These are phyloP conservation scores for Drosophila hydei DNA, from an alignment of 1,140 invertebrate genomes.

Conservation along the genomic window DNA sequence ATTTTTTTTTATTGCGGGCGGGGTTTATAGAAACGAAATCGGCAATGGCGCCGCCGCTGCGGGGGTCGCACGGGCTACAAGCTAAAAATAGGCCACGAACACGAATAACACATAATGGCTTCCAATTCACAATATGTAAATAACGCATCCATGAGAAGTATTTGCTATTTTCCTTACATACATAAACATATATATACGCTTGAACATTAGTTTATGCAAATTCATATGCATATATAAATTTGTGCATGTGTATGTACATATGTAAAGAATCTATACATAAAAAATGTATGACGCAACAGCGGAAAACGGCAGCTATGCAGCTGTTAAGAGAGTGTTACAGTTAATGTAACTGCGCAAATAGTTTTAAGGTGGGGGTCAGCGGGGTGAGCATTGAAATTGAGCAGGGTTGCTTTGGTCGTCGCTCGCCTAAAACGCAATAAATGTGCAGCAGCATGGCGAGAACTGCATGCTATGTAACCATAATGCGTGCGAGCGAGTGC, in stretches of 20 bases:
- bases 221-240: not conserved
- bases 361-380: conserved; percentile 31
- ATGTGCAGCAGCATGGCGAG: conserved; percentile 62
- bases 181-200: not conserved
- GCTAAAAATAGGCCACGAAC: conserved; percentile 56
- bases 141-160: conserved; percentile 28
- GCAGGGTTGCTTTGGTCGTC: conserved; percentile 63
- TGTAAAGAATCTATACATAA: conserved; percentile 23
- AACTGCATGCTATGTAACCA: conserved; percentile 39
- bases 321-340: conserved; percentile 46
- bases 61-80: conserved; percentile 40
- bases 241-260: not conserved
- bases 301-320: conserved; percentile 42
- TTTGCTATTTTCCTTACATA: conserved; percentile 23
- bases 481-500: conserved; percentile 51
- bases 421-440: conserved; percentile 73
- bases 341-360: conserved; percentile 76
- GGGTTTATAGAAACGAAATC: conserved; percentile 7
- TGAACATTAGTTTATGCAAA: not conserved
- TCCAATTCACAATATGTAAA: conserved; percentile 45
- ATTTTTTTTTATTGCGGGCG: conserved; percentile 39
- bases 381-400: conserved; percentile 47
- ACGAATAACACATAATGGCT: conserved; percentile 44
- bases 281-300: conserved; percentile 66
- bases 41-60: conserved; percentile 27